These are phyloP conservation scores for Anniella stebbinsi DNA, from an alignment of 2,797 vertebrate genomes.

Conservation along the genomic window DNA sequence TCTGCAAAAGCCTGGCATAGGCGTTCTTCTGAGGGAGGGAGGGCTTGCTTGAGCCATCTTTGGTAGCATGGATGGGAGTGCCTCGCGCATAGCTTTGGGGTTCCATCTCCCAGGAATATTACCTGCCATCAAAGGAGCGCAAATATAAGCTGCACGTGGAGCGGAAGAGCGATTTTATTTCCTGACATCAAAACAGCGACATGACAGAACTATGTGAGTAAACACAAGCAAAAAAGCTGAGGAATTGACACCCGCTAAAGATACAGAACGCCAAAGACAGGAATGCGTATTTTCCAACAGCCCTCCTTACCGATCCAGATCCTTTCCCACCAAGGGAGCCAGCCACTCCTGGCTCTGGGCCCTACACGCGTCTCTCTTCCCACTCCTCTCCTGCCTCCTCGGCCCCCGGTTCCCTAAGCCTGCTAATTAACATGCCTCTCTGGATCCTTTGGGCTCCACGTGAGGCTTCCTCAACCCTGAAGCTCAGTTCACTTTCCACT, in stretches of 20 bases:
- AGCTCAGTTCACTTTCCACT: not conserved
- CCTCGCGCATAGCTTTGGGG: slow-evolving; percentile 73
- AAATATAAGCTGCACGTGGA: slow-evolving; percentile 48
- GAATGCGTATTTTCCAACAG: not conserved
- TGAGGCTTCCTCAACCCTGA: not conserved
- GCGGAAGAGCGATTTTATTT: slow-evolving; percentile 52
- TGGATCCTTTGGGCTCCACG: not conserved
- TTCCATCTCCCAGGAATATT: slow-evolving; percentile 79
- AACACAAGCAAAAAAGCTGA: not conserved
- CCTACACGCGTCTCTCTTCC: not conserved
- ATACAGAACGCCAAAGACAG: not conserved
- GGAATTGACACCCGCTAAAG: not conserved
- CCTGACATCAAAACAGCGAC: slow-evolving; percentile 39
- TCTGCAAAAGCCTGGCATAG: slow-evolving; percentile 85
- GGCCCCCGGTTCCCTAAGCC: too few relatives aligned
- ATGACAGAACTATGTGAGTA: not conserved
- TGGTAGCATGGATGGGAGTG: slow-evolving; percentile 70
- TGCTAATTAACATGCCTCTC: not conserved
- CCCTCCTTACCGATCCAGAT: not conserved
- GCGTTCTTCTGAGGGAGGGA: slow-evolving; percentile 85
- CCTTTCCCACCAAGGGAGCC: not conserved
- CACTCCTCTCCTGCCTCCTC: not conserved
- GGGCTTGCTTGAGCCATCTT: slow-evolving; percentile 69
- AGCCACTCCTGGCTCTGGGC: not conserved
- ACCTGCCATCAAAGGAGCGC: slow-evolving; percentile 53